Conservation (phyloP, 2,113 vertebrate genomes). For the Spea bombifrons region DNA sequence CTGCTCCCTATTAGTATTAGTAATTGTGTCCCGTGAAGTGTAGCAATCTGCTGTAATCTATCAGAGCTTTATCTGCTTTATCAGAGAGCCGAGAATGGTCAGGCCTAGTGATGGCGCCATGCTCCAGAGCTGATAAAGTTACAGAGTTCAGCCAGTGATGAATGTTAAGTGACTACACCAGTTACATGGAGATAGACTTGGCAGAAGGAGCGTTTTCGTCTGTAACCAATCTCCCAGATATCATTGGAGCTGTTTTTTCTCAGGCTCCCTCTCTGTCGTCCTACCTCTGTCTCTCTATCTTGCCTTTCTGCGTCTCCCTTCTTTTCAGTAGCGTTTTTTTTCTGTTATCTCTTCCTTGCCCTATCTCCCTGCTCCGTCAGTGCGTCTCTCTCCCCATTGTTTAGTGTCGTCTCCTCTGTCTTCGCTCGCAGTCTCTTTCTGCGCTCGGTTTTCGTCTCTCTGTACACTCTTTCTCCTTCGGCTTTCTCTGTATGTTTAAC, state of each 20-base stretch:
- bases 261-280: conserved; percentile 54
- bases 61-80: conserved; percentile 85
- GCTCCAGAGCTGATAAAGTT: conserved; percentile 91
- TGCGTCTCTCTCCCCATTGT: conserved; percentile 55
- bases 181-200: conserved; percentile 81
- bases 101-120: conserved; percentile 87
- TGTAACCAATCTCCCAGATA: conserved; percentile 73
- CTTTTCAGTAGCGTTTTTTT: conserved; percentile 48
- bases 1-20: conserved; percentile 67
- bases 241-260: conserved; percentile 67
- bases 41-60: conserved; percentile 96
- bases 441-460: conserved; percentile 1
- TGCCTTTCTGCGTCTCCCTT: not conserved
- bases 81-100: conserved; percentile 85
- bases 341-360: conserved; percentile 36
- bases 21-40: conserved; percentile 80
- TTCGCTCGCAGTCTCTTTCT: conserved; percentile 56
- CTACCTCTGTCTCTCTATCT: conserved; percentile 25
- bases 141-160: conserved; percentile 91
- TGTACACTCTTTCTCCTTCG: not conserved
- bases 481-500: not conserved
- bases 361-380: conserved; percentile 55
- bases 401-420: conserved; percentile 21
- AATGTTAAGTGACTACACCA: conserved; percentile 92
- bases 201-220: conserved; percentile 67